phyloP scores from a whole-genome alignment of 2,888 invertebrate species.

The Eudasyphora cyanicolor region DNA sequence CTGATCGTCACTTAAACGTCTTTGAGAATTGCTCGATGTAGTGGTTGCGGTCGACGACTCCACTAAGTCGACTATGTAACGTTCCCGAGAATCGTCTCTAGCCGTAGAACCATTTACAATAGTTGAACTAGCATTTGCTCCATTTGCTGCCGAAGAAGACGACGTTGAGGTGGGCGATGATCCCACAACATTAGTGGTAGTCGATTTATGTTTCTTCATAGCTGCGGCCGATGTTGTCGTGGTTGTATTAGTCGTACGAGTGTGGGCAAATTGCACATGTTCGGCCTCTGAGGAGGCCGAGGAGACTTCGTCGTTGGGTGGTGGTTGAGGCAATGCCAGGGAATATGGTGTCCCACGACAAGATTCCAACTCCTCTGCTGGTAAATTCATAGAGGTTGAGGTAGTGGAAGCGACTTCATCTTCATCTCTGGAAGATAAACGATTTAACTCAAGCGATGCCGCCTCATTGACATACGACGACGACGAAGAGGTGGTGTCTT shows the following conservation, averaged over 20 bases:
- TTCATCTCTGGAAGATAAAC: conserved; percentile 48
- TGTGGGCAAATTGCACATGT: conserved; percentile 75
- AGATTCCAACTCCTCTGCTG: conserved; percentile 51
- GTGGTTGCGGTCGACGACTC: conserved; percentile 49
- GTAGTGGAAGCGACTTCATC: conserved; percentile 63
- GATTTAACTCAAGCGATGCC: conserved; percentile 13
- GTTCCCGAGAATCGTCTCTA: conserved; percentile 40
- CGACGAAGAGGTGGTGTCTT: conserved; percentile 43
- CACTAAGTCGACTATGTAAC: conserved; percentile 50
- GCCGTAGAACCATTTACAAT: conserved; percentile 33
- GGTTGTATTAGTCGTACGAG: conserved; percentile 75
- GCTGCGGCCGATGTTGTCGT: conserved; percentile 73
- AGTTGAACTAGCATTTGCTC: conserved; percentile 6
- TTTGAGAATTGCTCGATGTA: conserved; percentile 47
- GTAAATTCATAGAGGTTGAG: conserved; percentile 54
- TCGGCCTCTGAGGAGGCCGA: conserved; percentile 76
- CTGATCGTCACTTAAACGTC: conserved; percentile 59
- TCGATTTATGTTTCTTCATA: conserved; percentile 60
- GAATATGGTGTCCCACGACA: conserved; percentile 66
- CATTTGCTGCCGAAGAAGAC: conserved; percentile 42
- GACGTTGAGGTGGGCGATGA: conserved; percentile 62
- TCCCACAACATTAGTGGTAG: conserved; percentile 61
- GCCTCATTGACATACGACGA: conserved; percentile 42
- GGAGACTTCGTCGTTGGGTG: conserved; percentile 72
- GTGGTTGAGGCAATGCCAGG: conserved; percentile 48